A percentile compares a stretch with the other conserved stretches of the same genome.
phyloP scores from a whole-genome alignment of 2,113 vertebrate genomes.

The Cnemophilus loriae region DNA sequence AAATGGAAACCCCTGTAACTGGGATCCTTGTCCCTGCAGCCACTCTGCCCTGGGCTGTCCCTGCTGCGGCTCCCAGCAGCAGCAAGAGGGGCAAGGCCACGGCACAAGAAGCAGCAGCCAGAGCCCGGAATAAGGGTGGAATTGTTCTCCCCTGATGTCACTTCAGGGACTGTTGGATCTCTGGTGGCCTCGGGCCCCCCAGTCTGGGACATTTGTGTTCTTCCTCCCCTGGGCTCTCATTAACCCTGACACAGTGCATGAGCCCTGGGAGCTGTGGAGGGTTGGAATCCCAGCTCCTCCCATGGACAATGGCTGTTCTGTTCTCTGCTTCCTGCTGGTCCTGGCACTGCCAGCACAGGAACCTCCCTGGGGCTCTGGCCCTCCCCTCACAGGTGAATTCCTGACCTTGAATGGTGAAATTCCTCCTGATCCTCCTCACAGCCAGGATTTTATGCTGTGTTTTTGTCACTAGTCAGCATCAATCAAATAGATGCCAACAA shows the following conservation, averaged over 20 bases:
- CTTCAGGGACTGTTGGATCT: neutral
- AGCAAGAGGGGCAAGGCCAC: neutral
- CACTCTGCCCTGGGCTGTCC: neutral
- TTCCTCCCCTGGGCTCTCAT: constrained; percentile 18
- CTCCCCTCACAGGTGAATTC: neutral
- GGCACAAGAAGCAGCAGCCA: constrained; percentile 19
- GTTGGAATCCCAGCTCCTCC: constrained; percentile 16
- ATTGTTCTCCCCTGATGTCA: constrained; percentile 39
- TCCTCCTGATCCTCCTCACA: neutral
- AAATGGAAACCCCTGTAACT: neutral
- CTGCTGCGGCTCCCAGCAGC: neutral
- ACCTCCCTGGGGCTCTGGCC: neutral
- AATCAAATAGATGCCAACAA: neutral
- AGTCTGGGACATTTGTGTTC: neutral
- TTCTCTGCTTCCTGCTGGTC: neutral
- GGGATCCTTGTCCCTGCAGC: neutral
- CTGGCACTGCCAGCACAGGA: neutral
- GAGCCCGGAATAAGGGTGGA: neutral
- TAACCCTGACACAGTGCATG: neutral
- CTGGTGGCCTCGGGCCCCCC: neutral
- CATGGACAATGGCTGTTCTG: constrained; percentile 13
- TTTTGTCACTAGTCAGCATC: neutral
- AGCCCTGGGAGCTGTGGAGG: neutral
- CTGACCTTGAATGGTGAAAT: neutral
- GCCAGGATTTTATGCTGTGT: neutral